Evolutionary conservation across 2,888 invertebrate species (phyloP).

Genomic region (Limnephilus auricula): DNA sequence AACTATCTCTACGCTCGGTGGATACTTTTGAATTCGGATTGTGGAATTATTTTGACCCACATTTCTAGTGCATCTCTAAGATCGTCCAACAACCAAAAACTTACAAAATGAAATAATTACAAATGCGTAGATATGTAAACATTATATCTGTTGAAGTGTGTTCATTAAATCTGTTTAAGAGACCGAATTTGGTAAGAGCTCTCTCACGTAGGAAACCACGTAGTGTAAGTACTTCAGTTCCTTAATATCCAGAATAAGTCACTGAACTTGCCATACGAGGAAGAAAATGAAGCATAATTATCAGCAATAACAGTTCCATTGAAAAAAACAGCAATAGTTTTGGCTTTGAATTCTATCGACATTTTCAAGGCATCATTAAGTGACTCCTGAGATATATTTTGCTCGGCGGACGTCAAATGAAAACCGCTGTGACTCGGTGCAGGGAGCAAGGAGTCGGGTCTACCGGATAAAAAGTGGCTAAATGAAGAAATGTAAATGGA

Average conservation of each 20-base stretch:
- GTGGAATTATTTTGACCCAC: too few relatives aligned
- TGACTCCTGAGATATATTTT: not conserved
- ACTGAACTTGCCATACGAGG: not conserved
- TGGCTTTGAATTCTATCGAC: not conserved
- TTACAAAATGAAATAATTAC: too few relatives aligned
- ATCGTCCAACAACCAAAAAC: too few relatives aligned
- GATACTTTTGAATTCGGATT: too few relatives aligned
- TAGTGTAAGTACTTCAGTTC: not conserved
- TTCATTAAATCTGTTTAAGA: too few relatives aligned
- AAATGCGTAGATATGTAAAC: too few relatives aligned
- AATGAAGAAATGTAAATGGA: slow-evolving; percentile 22
- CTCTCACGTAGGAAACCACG: not conserved
- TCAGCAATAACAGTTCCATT: not conserved
- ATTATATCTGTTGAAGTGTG: too few relatives aligned
- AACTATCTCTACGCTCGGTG: too few relatives aligned
- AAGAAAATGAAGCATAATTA: not conserved
- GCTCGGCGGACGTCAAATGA: not conserved
- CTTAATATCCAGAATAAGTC: not conserved
- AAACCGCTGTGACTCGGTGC: not conserved
- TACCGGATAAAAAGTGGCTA: slow-evolving; percentile 14
- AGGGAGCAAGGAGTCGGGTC: not conserved
- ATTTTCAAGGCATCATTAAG: not conserved
- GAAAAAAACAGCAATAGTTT: not conserved
- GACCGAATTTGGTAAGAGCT: not conserved
- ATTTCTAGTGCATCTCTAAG: too few relatives aligned